Conservation (phyloP, 53 echinoderm and acorn worm genomes). For the Stichopus horrens region DNA sequence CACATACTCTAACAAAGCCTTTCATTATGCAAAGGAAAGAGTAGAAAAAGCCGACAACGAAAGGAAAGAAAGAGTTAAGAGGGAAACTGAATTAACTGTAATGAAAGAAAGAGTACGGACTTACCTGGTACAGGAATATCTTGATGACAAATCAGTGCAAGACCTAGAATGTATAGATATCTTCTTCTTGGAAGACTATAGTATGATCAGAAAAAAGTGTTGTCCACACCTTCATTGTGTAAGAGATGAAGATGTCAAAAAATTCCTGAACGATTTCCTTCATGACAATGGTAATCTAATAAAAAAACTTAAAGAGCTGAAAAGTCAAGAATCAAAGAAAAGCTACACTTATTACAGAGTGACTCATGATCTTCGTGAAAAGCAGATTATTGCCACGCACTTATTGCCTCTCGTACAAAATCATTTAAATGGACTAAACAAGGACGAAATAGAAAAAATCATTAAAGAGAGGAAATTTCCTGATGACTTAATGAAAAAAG, state of each 20-base stretch:
- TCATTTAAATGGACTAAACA: neutral
- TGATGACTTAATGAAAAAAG: neutral
- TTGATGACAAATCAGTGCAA: neutral
- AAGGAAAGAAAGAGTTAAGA: neutral
- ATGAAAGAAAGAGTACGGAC: neutral
- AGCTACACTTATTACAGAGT: neutral
- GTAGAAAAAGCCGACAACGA: neutral
- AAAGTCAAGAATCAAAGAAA: too few relatives aligned
- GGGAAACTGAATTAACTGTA: too few relatives aligned
- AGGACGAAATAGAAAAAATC: neutral
- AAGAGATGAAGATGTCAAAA: neutral
- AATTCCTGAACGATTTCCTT: neutral
- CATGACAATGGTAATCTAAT: too few relatives aligned
- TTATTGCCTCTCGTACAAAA: neutral
- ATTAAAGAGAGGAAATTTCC: neutral
- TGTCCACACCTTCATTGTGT: neutral
- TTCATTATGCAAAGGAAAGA: neutral
- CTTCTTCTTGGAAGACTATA: neutral
- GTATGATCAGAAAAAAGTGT: neutral
- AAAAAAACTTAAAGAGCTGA: neutral
- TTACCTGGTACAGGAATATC: neutral
- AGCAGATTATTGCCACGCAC: neutral
- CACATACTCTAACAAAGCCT: neutral
- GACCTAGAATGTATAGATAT: neutral
- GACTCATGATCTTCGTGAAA: neutral